Evolutionary conservation across 2,113 vertebrate species (phyloP).

Genomic region (Cynoglossus semilaevis): DNA sequence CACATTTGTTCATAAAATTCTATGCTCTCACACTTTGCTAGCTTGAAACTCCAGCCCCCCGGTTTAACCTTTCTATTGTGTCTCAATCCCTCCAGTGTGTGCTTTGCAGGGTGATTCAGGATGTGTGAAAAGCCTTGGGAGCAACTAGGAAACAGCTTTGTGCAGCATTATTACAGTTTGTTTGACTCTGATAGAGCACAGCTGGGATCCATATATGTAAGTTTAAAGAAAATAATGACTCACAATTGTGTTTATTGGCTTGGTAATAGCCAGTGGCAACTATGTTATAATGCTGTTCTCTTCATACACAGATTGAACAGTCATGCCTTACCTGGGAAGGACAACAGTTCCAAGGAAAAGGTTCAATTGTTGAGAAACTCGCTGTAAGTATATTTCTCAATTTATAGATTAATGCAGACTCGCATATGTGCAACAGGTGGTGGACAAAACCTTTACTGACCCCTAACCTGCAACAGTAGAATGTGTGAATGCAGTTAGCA

Average conservation of each 20-base stretch:
- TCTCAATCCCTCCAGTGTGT: slow-evolving; percentile 71
- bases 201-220: slow-evolving; percentile 96
- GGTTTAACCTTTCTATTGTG: background rate
- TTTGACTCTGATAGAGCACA: slow-evolving; percentile 94
- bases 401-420: background rate
- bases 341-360: slow-evolving; percentile 96
- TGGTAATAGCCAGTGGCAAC: no score
- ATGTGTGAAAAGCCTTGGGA: slow-evolving; percentile 99
- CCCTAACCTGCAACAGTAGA: background rate
- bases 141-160: slow-evolving; percentile 98
- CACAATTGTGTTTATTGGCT: no score
- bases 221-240: slow-evolving; percentile 53
- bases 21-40: no score
- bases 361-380: slow-evolving; percentile 95
- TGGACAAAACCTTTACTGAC: background rate
- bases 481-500: background rate
- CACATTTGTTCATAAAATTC: no score
- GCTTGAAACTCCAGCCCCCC: no score
- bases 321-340: slow-evolving; percentile 99
- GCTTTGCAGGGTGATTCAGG: slow-evolving; percentile 83
- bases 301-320: slow-evolving; percentile 82
- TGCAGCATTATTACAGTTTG: slow-evolving; percentile 96
- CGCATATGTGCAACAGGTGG: background rate
- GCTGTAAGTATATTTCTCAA: slow-evolving; percentile 77
- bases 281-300: background rate